Evolutionary conservation across 2,797 vertebrate genomes (phyloP), one percentile per base, ranked within the genome.

Genomic region (Glossophaga mutica): DNA sequence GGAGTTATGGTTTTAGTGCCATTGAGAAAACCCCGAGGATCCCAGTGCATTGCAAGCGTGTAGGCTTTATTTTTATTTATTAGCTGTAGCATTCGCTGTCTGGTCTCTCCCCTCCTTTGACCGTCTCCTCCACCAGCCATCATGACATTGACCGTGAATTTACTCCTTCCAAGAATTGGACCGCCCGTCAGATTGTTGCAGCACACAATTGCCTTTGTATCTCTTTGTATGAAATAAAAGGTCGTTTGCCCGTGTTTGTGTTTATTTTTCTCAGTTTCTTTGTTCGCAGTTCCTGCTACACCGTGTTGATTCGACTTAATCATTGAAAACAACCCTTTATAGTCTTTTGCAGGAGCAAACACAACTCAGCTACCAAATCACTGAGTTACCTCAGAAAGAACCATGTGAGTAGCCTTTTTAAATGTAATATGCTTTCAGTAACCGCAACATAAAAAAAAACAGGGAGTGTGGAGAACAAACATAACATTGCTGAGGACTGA

Each of bases 221-320:
- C 91, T 94, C 84, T 78, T 52, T 32, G 5, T 19, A 65, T 71
- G 59, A 96, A 98, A 95, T 98, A 97, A 97, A 98, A 96, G 91
- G 94, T 96, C 67, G 42, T 95, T 97, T 97, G 91, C 96, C 89
- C 83, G 37, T 48, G 78, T 1, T 74, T 88, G 90, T 32, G 71
- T 95, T 86, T 86, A 57, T 90, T 96, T 94, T 88, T 84, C 81
- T 88, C 78, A 8, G 21, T 71, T 37, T 81, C 82, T 59, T 39
- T 85, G 89, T 93, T 78, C 65, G 10, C 78, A 73, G 77, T 94
- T 94, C 92, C 86, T 91, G 57, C 78, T 79, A 68, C 68, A 87
- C 39, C 11, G 50, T n/a, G 57, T 94, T 84, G 82, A 94, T 52
- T 90, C 50, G 26, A 76, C 74, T 83, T 87, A 94, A 15, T 86